Evolutionary conservation across 2,797 vertebrate genomes (phyloP).

Genomic region (Siniperca scherzeri): DNA sequence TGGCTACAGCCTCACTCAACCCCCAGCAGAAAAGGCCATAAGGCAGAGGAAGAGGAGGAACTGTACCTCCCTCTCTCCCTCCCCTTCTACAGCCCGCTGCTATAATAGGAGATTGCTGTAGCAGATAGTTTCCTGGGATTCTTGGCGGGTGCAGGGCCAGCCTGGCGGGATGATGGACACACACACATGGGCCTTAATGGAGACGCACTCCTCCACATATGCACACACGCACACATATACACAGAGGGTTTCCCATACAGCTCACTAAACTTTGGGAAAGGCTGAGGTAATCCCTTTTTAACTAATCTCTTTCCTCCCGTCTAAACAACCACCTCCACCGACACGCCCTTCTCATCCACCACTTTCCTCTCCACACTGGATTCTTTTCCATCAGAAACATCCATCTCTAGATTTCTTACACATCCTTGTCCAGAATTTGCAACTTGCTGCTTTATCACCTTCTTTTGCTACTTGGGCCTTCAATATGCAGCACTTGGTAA

Average conservation of each 20-base stretch:
- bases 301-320: constrained; percentile 45
- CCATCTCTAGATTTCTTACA: constrained; percentile 17
- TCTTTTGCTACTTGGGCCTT: constrained; percentile 20
- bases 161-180: constrained; percentile 82
- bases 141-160: constrained; percentile 77
- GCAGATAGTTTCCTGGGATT: constrained; percentile 85
- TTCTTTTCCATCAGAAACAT: constrained; percentile 19
- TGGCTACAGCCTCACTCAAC: constrained; percentile 74
- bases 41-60: constrained; percentile 68
- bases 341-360: constrained; percentile 19
- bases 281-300: constrained; percentile 73
- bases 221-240: constrained; percentile 26
- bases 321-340: constrained; percentile 37
- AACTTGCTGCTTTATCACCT: constrained; percentile 17
- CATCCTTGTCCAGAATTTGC: not conserved
- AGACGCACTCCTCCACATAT: constrained; percentile 54
- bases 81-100: constrained; percentile 69
- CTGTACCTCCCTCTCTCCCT: constrained; percentile 37
- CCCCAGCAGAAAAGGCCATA: constrained; percentile 73
- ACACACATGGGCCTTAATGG: constrained; percentile 83
- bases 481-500: constrained; percentile 21
- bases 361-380: constrained; percentile 18
- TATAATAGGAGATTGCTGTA: constrained; percentile 88
- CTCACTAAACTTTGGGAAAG: constrained; percentile 55
- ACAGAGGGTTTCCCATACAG: constrained; percentile 51